Evolutionary conservation across 2,888 invertebrate species (phyloP).

Genomic region (Ichneumon xanthorius): DNA sequence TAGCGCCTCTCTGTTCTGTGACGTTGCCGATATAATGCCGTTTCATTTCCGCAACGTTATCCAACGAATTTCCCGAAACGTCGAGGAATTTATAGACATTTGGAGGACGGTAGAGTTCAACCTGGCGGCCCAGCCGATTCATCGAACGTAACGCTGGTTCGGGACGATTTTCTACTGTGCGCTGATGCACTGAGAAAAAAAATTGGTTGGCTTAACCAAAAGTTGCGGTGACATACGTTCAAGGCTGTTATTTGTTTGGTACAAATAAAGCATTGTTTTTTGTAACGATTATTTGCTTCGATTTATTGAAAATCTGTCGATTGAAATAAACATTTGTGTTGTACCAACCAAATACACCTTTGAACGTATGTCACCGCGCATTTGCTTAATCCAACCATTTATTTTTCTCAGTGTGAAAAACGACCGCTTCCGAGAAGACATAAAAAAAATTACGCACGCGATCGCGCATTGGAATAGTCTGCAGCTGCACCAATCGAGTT

Average conservation of each 20-base stretch:
- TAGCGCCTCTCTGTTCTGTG: conserved; percentile 34
- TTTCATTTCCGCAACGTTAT: conserved; percentile 62
- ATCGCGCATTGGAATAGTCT: conserved; percentile 57
- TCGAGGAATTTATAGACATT: conserved; percentile 58
- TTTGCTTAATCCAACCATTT: too few relatives aligned
- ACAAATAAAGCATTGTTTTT: too few relatives aligned
- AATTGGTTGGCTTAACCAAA: too few relatives aligned
- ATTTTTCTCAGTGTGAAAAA: not conserved
- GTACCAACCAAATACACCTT: too few relatives aligned
- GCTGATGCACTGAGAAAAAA: not conserved
- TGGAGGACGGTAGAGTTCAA: conserved; percentile 9
- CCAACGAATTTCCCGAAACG: conserved; percentile 60
- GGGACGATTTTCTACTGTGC: conserved; percentile 13
- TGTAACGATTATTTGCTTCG: too few relatives aligned
- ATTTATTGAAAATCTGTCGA: too few relatives aligned
- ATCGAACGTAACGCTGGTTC: conserved; percentile 33
- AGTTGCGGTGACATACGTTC: too few relatives aligned
- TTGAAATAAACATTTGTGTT: too few relatives aligned
- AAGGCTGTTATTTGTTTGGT: too few relatives aligned
- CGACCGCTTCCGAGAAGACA: conserved; percentile 17
- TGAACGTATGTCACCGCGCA: too few relatives aligned
- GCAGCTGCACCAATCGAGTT: conserved; percentile 46
- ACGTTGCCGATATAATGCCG: conserved; percentile 53
- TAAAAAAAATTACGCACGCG: conserved; percentile 57
- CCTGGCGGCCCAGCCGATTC: not conserved